Evolutionary conservation across 2,888 invertebrate genomes (phyloP).

Genomic region (Nymphalis polychloros): DNA sequence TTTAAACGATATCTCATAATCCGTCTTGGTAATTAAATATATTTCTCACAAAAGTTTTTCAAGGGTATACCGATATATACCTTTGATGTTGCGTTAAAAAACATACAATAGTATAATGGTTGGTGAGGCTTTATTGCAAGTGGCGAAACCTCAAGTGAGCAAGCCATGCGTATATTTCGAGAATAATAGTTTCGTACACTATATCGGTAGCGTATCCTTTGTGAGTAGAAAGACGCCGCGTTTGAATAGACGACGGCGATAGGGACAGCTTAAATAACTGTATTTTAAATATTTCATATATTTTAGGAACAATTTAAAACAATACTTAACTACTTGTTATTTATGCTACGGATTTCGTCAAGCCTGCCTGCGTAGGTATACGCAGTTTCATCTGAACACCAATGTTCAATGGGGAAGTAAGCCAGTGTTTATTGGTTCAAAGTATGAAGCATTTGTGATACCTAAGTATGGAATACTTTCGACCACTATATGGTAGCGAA

Average conservation of each 20-base stretch:
- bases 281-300: slow-evolving; percentile 21
- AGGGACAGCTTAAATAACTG: slow-evolving; percentile 30
- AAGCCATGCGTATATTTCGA: slow-evolving; percentile 63
- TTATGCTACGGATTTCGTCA: too few relatives aligned
- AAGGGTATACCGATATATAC: slow-evolving; percentile 34
- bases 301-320: neutral
- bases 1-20: slow-evolving; percentile 50
- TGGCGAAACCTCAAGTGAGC: slow-evolving; percentile 76
- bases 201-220: slow-evolving; percentile 60
- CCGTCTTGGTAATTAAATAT: slow-evolving; percentile 55
- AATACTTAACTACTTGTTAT: too few relatives aligned
- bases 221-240: slow-evolving; percentile 62
- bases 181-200: slow-evolving; percentile 55
- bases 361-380: too few relatives aligned
- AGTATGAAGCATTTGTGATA: too few relatives aligned
- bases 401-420: too few relatives aligned
- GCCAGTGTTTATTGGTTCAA: too few relatives aligned
- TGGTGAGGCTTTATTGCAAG: slow-evolving; percentile 66
- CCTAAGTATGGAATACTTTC: too few relatives aligned
- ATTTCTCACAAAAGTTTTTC: slow-evolving; percentile 50
- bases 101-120: slow-evolving; percentile 57
- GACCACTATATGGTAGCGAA: too few relatives aligned
- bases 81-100: slow-evolving; percentile 56
- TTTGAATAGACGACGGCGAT: slow-evolving; percentile 17
- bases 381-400: too few relatives aligned